Evolutionary conservation across 2,888 invertebrate genomes (phyloP).

Genomic region (Sepioteuthis lessoniana): DNA sequence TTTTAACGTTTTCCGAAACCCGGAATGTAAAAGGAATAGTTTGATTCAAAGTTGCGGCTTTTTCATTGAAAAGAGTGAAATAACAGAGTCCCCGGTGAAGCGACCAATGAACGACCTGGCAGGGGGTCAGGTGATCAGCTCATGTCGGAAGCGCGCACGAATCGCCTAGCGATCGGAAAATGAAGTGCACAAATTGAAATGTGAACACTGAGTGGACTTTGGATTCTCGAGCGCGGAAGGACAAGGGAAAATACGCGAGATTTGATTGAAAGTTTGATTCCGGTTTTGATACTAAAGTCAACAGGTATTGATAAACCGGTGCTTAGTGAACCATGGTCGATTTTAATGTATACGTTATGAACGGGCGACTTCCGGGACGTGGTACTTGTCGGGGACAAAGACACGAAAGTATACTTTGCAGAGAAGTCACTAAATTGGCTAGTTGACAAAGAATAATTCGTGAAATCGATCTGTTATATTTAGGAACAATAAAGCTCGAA

Average conservation of each 20-base stretch:
- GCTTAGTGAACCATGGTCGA: not conserved
- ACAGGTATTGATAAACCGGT: not conserved
- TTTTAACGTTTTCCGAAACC: not conserved
- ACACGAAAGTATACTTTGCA: not conserved
- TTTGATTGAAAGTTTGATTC: slow-evolving; percentile 13
- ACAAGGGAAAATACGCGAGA: not conserved
- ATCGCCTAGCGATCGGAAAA: not conserved
- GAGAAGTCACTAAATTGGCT: not conserved
- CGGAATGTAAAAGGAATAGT: slow-evolving; percentile 24
- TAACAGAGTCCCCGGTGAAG: slow-evolving; percentile 33
- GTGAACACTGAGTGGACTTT: not conserved
- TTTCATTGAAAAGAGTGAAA: not conserved
- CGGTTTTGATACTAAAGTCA: not conserved
- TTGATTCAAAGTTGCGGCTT: not conserved
- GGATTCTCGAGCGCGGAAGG: slow-evolving; percentile 7
- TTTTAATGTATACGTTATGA: slow-evolving; percentile 2
- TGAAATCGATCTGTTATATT: not conserved
- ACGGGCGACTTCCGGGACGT: not conserved
- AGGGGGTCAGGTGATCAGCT: slow-evolving; percentile 13
- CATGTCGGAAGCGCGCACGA: slow-evolving; percentile 33
- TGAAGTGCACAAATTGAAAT: not conserved
- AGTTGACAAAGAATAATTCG: not conserved
- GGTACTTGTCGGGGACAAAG: not conserved
- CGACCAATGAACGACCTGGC: slow-evolving; percentile 33
- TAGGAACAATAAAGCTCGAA: not conserved